Conservation (phyloP, 2,888 invertebrate genomes). For the Cordylochernes scorpioides region DNA sequence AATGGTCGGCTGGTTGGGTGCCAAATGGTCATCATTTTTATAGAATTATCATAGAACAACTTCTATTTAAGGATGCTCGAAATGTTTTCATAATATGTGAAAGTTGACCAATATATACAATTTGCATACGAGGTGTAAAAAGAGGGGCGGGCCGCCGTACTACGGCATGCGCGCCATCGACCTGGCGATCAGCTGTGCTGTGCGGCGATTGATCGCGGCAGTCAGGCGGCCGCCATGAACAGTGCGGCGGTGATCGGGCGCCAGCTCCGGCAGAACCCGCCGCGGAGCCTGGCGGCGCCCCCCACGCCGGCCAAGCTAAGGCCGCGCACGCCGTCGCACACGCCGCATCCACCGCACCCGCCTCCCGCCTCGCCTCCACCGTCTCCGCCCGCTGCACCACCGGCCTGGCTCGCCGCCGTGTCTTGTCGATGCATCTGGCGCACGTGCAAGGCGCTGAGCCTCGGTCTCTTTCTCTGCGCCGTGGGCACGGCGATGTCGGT, state of each 20-base stretch:
- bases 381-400: constrained; percentile 33
- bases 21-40: no score
- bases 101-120: no score
- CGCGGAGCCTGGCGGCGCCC: constrained; percentile 12
- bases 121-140: no score
- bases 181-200: no score
- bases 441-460: constrained; percentile 64
- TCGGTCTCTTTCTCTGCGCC: constrained; percentile 59
- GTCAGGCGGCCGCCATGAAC: no score
- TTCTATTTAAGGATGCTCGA: no score
- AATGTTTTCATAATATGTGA: no score
- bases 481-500: constrained; percentile 78
- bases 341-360: constrained; percentile 7
- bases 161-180: no score
- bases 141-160: no score
- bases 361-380: constrained; percentile 30
- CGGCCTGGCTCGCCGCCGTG: constrained; percentile 28
- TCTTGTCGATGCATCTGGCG: constrained; percentile 73
- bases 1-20: no score
- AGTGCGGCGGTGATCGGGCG: constrained; percentile 17
- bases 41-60: no score
- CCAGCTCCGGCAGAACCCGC: constrained; percentile 15
- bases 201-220: no score
- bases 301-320: constrained; percentile 11
- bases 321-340: constrained; percentile 13